Evolutionary conservation across 2,113 vertebrate genomes (phyloP), one percentile per base, ranked within the genome.

Genomic region (Leucoraja erinaceus): DNA sequence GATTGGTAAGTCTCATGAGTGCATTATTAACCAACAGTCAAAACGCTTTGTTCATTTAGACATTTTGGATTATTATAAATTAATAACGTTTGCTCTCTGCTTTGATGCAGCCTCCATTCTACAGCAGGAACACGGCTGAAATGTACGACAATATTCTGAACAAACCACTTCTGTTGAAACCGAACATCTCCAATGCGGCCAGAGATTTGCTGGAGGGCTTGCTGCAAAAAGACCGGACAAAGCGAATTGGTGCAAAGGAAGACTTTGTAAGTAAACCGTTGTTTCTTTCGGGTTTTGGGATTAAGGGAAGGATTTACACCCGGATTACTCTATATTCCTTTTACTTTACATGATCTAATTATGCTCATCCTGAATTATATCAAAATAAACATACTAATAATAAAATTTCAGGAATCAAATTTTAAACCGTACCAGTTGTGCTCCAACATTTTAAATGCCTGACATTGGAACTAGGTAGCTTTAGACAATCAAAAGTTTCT

Each of bases 131-230:
- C 96, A 99, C 98, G 0, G 99, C 99, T 0, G 99, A 99, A 96
- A 99, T 99, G 99, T 99, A 99, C 0, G 99, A 99, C 95, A 99
- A 99, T 95, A 99, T 99, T 95, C 96, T 99, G 95, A 99, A 99
- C 96, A 99, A 99, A 93, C 99, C 98, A 0, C 96, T 99, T 94
- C 98, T 99, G 95, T 95, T 99, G 90, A 99, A 99, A 95, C 98
- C 98, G 95, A 99, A 99, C 96, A 99, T 99, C 78, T 98, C 98
- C 66, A 99, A 99, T 61, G 97, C 99, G 0, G 99, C 98, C 16
- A 96, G 98, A 81, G 97, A 99, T 94, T 96, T 99, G 93, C 97
- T 99, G 94, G 98, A 99, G 94, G 98, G 98, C 16, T 97, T 99
- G 63, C 95, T 99, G 94, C 98, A 99, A 95, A 99, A 99, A 94